Conservation (phyloP, 2,888 invertebrate species). For the Brenthis hecate region DNA sequence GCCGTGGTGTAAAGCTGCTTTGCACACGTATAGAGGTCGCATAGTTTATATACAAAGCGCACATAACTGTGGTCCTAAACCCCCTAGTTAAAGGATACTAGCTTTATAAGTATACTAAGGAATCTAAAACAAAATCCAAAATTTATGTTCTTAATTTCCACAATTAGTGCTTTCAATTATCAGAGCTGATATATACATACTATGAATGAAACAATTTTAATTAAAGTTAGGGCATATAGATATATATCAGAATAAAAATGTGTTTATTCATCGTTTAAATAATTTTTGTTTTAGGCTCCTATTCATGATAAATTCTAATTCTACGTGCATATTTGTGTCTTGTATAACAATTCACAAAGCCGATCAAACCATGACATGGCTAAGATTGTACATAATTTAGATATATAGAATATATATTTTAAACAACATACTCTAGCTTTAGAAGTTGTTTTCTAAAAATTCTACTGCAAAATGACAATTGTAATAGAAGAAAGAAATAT, state of each 20-base stretch:
- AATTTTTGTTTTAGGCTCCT: not conserved
- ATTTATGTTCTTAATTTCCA: not conserved
- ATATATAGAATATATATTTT: constrained; percentile 5
- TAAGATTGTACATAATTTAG: constrained; percentile 15
- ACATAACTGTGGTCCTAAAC: constrained; percentile 75
- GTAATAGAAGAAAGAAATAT: no score
- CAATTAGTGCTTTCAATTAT: not conserved
- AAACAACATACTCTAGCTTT: constrained; percentile 8
- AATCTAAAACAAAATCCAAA: not conserved
- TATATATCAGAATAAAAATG: no score
- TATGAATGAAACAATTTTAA: no score
- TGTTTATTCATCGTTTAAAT: not conserved
- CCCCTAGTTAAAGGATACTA: constrained; percentile 46
- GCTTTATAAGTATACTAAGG: not conserved
- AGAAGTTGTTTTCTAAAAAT: not conserved
- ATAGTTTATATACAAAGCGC: constrained; percentile 75
- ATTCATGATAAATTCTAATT: not conserved
- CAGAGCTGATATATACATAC: no score
- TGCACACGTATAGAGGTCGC: constrained; percentile 72
- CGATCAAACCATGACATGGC: constrained; percentile 29
- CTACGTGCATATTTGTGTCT: constrained; percentile 23
- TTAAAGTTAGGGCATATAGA: no score
- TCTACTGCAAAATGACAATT: no score
- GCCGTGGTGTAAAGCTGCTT: constrained; percentile 76
- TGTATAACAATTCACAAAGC: constrained; percentile 29